Conservation (phyloP, 2,797 vertebrate species). For the Myripristis murdjan region DNA sequence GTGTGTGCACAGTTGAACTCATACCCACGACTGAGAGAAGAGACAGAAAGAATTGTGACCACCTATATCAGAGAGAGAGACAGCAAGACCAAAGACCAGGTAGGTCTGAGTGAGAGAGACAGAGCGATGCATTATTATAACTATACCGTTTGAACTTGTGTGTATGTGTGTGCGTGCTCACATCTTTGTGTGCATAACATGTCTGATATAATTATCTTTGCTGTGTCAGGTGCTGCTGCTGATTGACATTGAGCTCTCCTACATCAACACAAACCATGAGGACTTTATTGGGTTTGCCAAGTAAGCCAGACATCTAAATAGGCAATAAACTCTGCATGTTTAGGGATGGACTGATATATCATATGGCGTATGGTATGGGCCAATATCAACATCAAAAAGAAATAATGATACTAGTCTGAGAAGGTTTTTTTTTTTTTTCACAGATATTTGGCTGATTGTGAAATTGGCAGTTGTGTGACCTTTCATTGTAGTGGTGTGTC, state of each 20-base stretch:
- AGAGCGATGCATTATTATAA: no score
- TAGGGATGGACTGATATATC: background rate
- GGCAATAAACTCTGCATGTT: background rate
- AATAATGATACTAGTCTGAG: no score
- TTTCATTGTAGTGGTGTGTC: no score
- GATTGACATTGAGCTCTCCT: constrained; percentile 97
- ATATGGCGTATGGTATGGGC: background rate
- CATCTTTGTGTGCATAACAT: constrained; percentile 1
- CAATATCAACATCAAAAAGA: no score
- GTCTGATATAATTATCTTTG: constrained; percentile 13
- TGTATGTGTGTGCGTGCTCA: background rate
- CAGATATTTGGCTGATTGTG: no score
- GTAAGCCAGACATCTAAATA: background rate
- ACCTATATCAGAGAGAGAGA: constrained; percentile 93
- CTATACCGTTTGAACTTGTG: background rate
- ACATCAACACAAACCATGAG: constrained; percentile 98
- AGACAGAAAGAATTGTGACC: constrained; percentile 95
- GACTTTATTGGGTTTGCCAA: constrained; percentile 96
- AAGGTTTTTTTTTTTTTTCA: no score
- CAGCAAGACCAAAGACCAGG: constrained; percentile 96
- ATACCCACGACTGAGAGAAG: constrained; percentile 93
- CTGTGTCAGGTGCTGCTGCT: constrained; percentile 90
- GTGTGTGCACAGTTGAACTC: constrained; percentile 87
- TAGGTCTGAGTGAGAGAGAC: constrained; percentile 67
- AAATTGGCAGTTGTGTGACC: no score